Conservation (phyloP, 2,888 invertebrate species). For the Gonocerus acuteangulatus region DNA sequence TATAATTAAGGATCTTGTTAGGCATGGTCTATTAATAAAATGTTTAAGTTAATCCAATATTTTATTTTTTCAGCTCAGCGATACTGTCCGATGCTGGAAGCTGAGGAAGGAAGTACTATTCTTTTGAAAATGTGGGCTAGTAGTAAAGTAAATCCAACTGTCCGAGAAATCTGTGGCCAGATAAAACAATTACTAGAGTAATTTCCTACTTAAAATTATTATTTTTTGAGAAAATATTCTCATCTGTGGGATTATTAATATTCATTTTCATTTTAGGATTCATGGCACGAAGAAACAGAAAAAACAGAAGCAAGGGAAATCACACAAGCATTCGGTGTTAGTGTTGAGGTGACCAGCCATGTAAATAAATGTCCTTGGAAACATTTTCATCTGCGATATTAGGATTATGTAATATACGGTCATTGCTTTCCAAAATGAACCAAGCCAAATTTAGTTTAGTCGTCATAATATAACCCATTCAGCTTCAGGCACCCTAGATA, state of each 20-base stretch:
- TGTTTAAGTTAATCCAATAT: too few relatives aligned
- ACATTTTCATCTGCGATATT: slow-evolving; percentile 16
- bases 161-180: slow-evolving; percentile 36
- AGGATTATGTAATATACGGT: slow-evolving; percentile 12
- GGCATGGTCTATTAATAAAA: too few relatives aligned
- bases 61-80: slow-evolving; percentile 52
- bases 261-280: slow-evolving; percentile 2
- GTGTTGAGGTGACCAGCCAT: slow-evolving; percentile 15
- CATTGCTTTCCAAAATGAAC: slow-evolving; percentile 7
- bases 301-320: not conserved
- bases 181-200: slow-evolving; percentile 28
- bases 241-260: not conserved
- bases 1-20: too few relatives aligned
- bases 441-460: slow-evolving; percentile 10
- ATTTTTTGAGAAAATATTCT: not conserved
- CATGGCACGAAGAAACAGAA: slow-evolving; percentile 12
- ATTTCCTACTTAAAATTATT: not conserved
- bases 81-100: slow-evolving; percentile 57
- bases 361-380: slow-evolving; percentile 1
- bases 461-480: not conserved
- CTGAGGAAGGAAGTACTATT: slow-evolving; percentile 53
- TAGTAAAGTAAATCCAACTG: slow-evolving; percentile 34
- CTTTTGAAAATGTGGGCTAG: slow-evolving; percentile 43
- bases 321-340: too few relatives aligned
- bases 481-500: not conserved